Percentiles rank a stretch among this genome's conserved stretches.
These are phyloP conservation scores for Rhynchomys soricoides DNA, from an alignment of 2,113 vertebrate species.

Conservation along the genomic window DNA sequence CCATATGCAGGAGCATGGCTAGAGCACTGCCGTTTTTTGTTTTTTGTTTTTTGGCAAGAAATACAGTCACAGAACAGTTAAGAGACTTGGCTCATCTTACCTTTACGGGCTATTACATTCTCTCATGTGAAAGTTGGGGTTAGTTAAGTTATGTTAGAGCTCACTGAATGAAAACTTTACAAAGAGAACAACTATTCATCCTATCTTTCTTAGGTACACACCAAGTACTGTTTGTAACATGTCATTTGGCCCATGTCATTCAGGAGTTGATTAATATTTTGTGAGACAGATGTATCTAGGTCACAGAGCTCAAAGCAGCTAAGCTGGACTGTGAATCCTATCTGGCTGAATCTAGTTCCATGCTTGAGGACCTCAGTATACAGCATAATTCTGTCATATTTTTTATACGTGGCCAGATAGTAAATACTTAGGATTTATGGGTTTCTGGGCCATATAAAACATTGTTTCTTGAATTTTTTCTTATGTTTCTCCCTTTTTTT, in stretches of 20 bases:
- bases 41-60: conserved; percentile 19
- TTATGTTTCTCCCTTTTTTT: neutral
- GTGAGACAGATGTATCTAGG: neutral
- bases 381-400: neutral
- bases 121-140: neutral
- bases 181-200: neutral
- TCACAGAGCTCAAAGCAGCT: neutral
- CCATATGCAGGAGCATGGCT: neutral
- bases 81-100: neutral
- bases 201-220: neutral
- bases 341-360: neutral
- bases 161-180: neutral
- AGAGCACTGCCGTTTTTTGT: neutral
- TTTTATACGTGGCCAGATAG: neutral
- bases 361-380: neutral
- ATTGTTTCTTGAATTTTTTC: conserved; percentile 16
- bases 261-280: neutral
- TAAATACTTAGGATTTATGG: neutral
- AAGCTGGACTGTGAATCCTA: neutral
- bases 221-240: neutral
- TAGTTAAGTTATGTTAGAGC: neutral
- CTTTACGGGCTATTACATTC: neutral
- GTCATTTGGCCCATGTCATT: neutral
- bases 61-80: neutral
- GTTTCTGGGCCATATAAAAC: neutral